Evolutionary conservation across 2,797 vertebrate species (phyloP), one percentile per base, ranked within the genome.

Genomic region (Pseudopleuronectes americanus): DNA sequence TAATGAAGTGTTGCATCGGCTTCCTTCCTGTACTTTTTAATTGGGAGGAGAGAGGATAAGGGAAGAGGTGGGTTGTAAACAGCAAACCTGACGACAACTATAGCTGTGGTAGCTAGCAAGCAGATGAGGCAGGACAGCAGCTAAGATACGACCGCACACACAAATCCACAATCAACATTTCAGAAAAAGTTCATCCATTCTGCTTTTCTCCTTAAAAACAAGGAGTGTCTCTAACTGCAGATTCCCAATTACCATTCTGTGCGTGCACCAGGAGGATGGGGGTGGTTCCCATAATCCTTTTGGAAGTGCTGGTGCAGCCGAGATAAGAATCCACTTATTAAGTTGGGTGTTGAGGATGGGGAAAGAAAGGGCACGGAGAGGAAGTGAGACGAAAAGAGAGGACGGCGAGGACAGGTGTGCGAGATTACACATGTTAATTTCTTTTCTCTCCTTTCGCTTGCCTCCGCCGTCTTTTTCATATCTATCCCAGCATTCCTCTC

Each of bases 241-340:
- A 84, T 76, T 76, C 57, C 70, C 79, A 91, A 91, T 93, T 92
- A 90, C 69, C 69, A 88, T 88, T 86, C 78, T 68, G 56, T 77
- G 81, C 77, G 78, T 75, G 72, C 41, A 76, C 77, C 38, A 31
- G 28, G 55, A 13, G 1, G 56, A 4, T 6, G 21, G 7, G 38
- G 47, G 31, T 38, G 38, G 33, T 53, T 69, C 76, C 76, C 80
- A 82, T 87, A 92, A 90, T 91, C 90, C 84, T 87, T 38, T 75
- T 76, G 90, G 89, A 88, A 89, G 73, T 57, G 59, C 83, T 76
- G 71, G 75, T 81, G 89, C 81, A 83, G 74, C 71, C 0, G 80
- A 88, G 87, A 92, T 91, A 92, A 91, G 93, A 92, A 92, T 92
- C 92, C 81, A 88, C 84, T 93, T 89, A 93, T 92, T 92, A 92